phyloP scores from a whole-genome alignment of 2,888 invertebrate genomes.

The Lithodes maja region DNA sequence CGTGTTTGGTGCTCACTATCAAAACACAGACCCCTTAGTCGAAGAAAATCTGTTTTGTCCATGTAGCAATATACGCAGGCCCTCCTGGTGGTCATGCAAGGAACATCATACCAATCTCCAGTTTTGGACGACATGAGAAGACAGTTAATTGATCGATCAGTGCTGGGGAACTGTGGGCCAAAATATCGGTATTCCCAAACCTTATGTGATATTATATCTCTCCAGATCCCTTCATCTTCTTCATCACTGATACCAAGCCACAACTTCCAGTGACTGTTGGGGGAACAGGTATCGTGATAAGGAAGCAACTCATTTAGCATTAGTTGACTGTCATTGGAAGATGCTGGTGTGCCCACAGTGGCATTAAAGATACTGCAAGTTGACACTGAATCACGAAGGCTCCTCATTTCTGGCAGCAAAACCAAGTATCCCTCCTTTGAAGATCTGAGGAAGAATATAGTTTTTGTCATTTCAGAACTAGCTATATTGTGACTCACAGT shows the following conservation, averaged over 20 bases:
- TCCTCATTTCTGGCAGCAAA: conserved; percentile 28
- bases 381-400: not conserved
- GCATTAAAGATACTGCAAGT: conserved; percentile 1
- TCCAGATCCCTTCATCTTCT: conserved; percentile 28
- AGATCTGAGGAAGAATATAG: not conserved
- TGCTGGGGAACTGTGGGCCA: not conserved
- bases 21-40: conserved; percentile 36
- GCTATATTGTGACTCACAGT: no score
- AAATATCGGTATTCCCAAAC: conserved; percentile 11
- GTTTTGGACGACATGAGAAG: not conserved
- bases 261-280: not conserved
- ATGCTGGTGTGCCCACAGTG: conserved; percentile 10
- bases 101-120: conserved; percentile 15
- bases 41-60: not conserved
- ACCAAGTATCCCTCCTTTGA: not conserved
- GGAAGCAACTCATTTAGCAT: not conserved
- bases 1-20: conserved; percentile 35
- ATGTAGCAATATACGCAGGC: conserved; percentile 7
- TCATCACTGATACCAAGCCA: conserved; percentile 48
- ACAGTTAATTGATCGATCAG: not conserved
- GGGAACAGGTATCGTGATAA: conserved; percentile 1
- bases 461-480: not conserved
- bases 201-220: conserved; percentile 13
- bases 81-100: conserved; percentile 9
- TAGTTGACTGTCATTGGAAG: conserved; percentile 10